These are phyloP conservation scores for Coturnix japonica DNA, from an alignment of 2,113 vertebrate species.

Conservation along the genomic window DNA sequence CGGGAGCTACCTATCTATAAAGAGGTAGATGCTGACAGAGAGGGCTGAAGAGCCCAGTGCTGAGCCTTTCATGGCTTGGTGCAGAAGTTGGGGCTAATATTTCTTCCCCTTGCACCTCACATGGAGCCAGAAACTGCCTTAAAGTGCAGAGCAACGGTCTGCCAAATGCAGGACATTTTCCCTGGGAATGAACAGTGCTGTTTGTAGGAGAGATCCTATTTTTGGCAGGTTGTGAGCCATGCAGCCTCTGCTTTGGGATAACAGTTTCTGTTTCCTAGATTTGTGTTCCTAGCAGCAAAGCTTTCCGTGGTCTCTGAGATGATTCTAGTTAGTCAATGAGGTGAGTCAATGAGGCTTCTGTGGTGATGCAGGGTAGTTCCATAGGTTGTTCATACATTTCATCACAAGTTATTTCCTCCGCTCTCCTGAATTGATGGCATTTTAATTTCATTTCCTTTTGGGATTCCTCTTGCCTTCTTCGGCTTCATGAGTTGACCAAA, in stretches of 20 bases:
- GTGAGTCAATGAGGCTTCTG: background rate
- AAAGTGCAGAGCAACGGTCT: background rate
- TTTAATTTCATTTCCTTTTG: background rate
- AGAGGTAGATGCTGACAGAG: background rate
- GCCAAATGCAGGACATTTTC: background rate
- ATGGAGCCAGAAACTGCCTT: background rate
- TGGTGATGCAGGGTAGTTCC: background rate
- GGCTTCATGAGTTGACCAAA: background rate
- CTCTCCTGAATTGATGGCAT: background rate
- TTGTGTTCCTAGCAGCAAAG: background rate
- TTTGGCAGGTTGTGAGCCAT: background rate
- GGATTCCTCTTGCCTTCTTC: background rate
- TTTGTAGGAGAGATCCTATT: rapidly evolving
- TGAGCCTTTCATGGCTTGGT: background rate
- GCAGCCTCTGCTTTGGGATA: rapidly evolving
- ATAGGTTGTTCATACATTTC: background rate
- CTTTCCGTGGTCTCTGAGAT: background rate
- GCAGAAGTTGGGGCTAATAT: rapidly evolving
- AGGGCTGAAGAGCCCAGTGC: rapidly evolving
- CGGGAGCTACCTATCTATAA: background rate
- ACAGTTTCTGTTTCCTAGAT: background rate
- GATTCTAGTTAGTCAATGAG: background rate
- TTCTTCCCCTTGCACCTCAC: rapidly evolving
- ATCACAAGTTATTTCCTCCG: background rate
- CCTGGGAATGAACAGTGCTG: background rate